phyloP scores from a whole-genome alignment of 2,797 vertebrate genomes.

The Rhinella marina region DNA sequence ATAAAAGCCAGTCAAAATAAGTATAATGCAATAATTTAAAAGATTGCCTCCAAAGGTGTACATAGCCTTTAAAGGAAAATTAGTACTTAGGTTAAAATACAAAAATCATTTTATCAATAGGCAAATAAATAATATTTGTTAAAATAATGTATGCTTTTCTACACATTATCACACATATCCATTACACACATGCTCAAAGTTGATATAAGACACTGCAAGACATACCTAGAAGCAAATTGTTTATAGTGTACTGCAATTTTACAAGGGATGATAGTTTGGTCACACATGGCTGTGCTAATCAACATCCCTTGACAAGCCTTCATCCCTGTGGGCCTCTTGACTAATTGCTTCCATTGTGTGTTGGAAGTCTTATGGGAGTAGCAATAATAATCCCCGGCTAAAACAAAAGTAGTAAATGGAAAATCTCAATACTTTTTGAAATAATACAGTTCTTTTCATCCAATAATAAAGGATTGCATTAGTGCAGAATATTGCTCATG shows the following conservation, averaged over 20 bases:
- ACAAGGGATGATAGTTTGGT: slow-evolving; percentile 66
- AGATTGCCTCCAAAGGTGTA: too few species aligned
- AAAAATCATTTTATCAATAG: neutral
- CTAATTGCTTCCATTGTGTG: slow-evolving; percentile 72
- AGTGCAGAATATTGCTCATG: neutral
- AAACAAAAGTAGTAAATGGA: slow-evolving; percentile 63
- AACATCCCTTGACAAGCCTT: slow-evolving; percentile 68
- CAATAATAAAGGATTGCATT: slow-evolving; percentile 47
- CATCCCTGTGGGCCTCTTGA: slow-evolving; percentile 68
- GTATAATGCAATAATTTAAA: too few species aligned
- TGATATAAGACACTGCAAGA: neutral
- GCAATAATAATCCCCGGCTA: slow-evolving; percentile 64
- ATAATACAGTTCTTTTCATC: slow-evolving; percentile 27
- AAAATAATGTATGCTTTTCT: neutral
- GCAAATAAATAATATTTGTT: neutral
- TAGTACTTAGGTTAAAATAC: neutral
- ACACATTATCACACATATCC: neutral
- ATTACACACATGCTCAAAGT: neutral
- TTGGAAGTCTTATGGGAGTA: slow-evolving; percentile 61
- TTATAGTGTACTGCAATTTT: slow-evolving; percentile 58
- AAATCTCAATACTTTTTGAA: slow-evolving; percentile 58
- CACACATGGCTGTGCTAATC: slow-evolving; percentile 70
- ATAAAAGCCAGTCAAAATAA: too few species aligned
- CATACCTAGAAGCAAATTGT: slow-evolving; percentile 43
- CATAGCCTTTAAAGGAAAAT: neutral